Percentiles rank a stretch among this genome's conserved stretches.
Evolutionary conservation across 2,797 vertebrate species (phyloP).

Genomic region (Sciurus carolinensis): DNA sequence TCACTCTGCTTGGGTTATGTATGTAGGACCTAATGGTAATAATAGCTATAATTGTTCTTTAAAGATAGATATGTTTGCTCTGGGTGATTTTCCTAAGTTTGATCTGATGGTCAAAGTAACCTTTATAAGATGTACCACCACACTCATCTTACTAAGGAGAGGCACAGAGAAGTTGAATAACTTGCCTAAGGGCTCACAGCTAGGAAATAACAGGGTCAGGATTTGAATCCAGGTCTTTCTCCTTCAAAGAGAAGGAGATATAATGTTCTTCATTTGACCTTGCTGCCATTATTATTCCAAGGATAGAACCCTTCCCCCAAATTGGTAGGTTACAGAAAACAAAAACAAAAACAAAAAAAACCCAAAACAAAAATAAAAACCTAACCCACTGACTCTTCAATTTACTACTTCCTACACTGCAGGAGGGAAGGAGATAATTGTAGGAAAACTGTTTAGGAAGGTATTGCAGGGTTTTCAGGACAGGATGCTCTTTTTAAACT

Average conservation of each 20-base stretch:
- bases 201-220: neutral
- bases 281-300: neutral
- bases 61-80: neutral
- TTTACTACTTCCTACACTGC: neutral
- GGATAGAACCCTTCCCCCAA: neutral
- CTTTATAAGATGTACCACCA: neutral
- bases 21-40: neutral
- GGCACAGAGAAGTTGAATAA: neutral
- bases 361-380: neutral
- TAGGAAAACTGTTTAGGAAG: conserved; percentile 11
- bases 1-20: neutral
- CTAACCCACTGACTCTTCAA: neutral
- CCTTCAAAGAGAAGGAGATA: neutral
- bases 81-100: conserved; percentile 11
- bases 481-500: neutral
- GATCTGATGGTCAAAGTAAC: conserved; percentile 33
- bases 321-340: neutral
- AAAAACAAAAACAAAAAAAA: too few relatives aligned
- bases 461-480: neutral
- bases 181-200: neutral
- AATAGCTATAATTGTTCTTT: neutral
- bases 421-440: neutral
- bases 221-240: neutral
- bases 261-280: neutral
- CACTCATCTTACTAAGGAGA: neutral